Percentiles rank a stretch among this genome's conserved stretches.
Conservation (phyloP, 2,888 invertebrate genomes). For the Rhingia campestris region DNA sequence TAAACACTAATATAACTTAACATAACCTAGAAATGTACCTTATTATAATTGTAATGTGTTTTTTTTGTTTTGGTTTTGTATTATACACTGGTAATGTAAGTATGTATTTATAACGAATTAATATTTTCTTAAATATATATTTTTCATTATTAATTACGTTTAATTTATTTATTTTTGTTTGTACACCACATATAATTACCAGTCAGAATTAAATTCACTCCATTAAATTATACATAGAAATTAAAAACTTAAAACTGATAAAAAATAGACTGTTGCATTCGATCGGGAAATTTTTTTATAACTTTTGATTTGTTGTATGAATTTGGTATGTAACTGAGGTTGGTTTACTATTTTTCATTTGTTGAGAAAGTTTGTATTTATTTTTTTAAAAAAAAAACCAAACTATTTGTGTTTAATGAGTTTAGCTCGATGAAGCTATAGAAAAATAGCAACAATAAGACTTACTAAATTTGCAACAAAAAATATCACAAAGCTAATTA, state of each 20-base stretch:
- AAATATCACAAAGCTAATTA: too few relatives aligned
- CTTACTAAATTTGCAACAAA: too few relatives aligned
- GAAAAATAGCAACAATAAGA: too few relatives aligned
- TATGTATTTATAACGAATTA: slow-evolving; percentile 8
- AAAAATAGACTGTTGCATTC: slow-evolving; percentile 1
- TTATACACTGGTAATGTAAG: slow-evolving; percentile 15
- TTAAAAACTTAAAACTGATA: background rate
- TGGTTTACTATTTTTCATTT: too few relatives aligned
- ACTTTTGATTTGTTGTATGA: too few relatives aligned
- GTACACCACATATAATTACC: slow-evolving; percentile 65
- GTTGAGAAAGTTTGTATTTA: too few relatives aligned
- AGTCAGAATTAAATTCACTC: slow-evolving; percentile 55
- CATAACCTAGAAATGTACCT: slow-evolving; percentile 1
- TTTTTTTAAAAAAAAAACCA: too few relatives aligned
- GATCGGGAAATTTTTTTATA: background rate
- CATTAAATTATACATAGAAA: background rate
- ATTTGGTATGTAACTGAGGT: too few relatives aligned
- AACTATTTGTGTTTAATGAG: too few relatives aligned
- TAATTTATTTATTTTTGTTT: slow-evolving; percentile 9
- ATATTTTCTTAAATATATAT: slow-evolving; percentile 8
- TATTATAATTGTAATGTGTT: slow-evolving; percentile 16
- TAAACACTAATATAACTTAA: slow-evolving; percentile 45
- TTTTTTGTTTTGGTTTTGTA: background rate
- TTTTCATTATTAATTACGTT: background rate
- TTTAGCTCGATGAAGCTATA: too few relatives aligned